phyloP scores from a whole-genome alignment of 2,888 invertebrate species.

The Bedellia somnulentella region DNA sequence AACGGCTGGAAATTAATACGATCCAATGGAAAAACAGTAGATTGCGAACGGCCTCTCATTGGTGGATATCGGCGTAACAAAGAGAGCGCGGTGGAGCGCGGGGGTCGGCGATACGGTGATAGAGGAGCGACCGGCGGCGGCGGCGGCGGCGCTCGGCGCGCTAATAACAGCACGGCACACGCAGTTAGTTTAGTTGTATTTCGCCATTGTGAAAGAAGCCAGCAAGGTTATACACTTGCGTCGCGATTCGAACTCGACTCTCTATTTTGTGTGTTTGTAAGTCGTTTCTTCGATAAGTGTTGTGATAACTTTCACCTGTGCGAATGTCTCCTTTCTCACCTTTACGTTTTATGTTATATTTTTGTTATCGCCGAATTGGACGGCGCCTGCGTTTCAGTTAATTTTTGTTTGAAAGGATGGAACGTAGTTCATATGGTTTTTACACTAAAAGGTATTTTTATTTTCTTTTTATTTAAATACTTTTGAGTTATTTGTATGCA shows the following conservation, averaged over 20 bases:
- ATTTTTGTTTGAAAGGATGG: slow-evolving; percentile 69
- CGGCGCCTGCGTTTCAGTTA: slow-evolving; percentile 59
- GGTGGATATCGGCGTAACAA: slow-evolving; percentile 35
- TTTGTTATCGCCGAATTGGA: slow-evolving; percentile 54
- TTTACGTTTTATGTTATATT: slow-evolving; percentile 52
- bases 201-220: slow-evolving; percentile 52
- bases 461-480: slow-evolving; percentile 53
- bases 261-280: slow-evolving; percentile 62
- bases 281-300: slow-evolving; percentile 60
- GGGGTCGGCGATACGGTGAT: too few relatives aligned
- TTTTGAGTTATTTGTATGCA: too few relatives aligned
- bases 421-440: slow-evolving; percentile 79
- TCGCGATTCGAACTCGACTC: slow-evolving; percentile 52
- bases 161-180: too few relatives aligned
- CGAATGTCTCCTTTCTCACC: slow-evolving; percentile 57
- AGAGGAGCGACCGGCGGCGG: slow-evolving; percentile 31
- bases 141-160: slow-evolving; percentile 24
- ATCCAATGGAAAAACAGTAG: slow-evolving; percentile 29
- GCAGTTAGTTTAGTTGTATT: slow-evolving; percentile 39
- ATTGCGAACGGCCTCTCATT: slow-evolving; percentile 42
- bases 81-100: slow-evolving; percentile 15
- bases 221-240: slow-evolving; percentile 53
- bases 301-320: slow-evolving; percentile 60
- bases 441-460: slow-evolving; percentile 78
- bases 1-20: slow-evolving; percentile 36